Evolutionary conservation across 1,140 invertebrate species (phyloP), one percentile per base, ranked within the genome.

Genomic region (Heliconius melpomene): DNA sequence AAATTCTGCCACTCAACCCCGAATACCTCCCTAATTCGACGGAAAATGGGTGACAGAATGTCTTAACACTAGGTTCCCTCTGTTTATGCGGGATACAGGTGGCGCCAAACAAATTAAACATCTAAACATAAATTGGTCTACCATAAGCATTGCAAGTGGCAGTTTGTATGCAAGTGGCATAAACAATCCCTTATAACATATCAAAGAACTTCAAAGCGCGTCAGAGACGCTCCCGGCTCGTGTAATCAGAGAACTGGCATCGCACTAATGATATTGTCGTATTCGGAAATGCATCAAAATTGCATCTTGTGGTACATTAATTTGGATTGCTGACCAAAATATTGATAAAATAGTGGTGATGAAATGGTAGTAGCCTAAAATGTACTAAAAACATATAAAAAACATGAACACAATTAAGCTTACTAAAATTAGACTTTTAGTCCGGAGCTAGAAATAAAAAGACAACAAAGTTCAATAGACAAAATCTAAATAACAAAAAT

Each of bases 131-230:
- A 26, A 29, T 66, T 26, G 26, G 9, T 26, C 23, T 13, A 66
- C 23, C 9, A 29, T 29, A 66, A 66, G 23, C 18, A 36, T 23
- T 74, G 72, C 54, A 32, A 66, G n/a, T 50, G 72, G 52, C 50
- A 74, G 20, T 26, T 66, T 57, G n/a, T 66, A 74, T 74, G 72
- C 72, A 74, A 79, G 70, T 66, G 60, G 23, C 60, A n/a, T 66
- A 66, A 66, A 77, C 54, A 29, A 80, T 80, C 23, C 72, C 70
- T 36, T 72, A 54, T 29, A 75, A 76, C 23, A 72, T 79, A 77
- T 80, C 66, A 80, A 80, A 80, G 75, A 77, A 77, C 50, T 75
- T 77, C 79, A 77, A 80, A 80, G 79, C 70, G 38, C 40, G 79
- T 77, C 75, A 74, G 18, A 80, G 74, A 40, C 23, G 54, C 57